phyloP scores from a whole-genome alignment of 2,113 vertebrate genomes.

The Melanocharis versteri region DNA sequence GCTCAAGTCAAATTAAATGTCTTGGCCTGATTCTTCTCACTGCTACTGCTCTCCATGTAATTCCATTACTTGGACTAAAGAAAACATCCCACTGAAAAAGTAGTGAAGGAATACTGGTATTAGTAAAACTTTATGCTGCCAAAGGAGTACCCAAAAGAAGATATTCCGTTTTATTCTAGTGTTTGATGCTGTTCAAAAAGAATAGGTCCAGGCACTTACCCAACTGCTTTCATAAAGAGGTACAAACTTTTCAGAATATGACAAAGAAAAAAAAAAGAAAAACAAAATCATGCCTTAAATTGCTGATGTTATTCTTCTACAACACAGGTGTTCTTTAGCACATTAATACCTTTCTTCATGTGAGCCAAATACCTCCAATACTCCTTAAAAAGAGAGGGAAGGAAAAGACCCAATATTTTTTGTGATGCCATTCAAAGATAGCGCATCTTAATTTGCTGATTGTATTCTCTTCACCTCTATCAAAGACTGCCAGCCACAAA shows the following conservation, averaged over 20 bases:
- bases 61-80: neutral
- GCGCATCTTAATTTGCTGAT: neutral
- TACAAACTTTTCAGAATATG: neutral
- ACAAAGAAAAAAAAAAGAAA: fast-evolving
- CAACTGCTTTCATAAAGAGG: neutral
- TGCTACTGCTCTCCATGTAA: neutral
- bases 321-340: neutral
- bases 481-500: neutral
- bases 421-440: neutral
- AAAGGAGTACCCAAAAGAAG: neutral
- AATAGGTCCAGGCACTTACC: neutral
- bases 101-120: neutral
- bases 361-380: neutral
- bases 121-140: neutral
- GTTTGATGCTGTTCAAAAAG: neutral
- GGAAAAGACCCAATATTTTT: neutral
- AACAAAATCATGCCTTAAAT: neutral
- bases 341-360: neutral
- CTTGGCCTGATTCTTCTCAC: neutral
- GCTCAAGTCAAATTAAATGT: neutral
- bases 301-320: neutral
- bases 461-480: neutral
- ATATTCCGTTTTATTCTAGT: neutral
- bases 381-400: neutral
- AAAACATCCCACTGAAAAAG: neutral